Conservation (phyloP, 2,113 vertebrate genomes). For the Malurus melanocephalus region DNA sequence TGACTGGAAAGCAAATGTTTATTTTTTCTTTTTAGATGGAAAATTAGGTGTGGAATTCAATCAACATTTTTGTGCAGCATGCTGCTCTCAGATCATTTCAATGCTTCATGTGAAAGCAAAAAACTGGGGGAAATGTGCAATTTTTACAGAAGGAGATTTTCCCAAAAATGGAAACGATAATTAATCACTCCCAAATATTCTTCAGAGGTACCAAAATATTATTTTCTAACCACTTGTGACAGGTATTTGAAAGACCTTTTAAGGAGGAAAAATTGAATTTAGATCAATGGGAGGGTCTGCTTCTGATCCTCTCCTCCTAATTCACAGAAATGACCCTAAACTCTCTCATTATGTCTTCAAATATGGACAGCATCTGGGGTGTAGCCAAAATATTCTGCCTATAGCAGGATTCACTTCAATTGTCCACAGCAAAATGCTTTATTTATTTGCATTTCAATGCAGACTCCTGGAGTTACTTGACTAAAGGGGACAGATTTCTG, state of each 20-base stretch:
- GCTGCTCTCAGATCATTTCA: neutral
- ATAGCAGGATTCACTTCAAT: neutral
- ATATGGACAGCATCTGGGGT: neutral
- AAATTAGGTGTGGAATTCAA: neutral
- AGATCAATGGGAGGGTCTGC: neutral
- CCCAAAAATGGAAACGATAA: neutral
- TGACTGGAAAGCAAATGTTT: neutral
- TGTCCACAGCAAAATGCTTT: neutral
- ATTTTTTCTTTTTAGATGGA: neutral
- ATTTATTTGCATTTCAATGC: neutral
- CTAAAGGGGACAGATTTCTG: neutral
- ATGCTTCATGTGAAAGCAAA: neutral
- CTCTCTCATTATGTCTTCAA: neutral
- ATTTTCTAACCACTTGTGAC: neutral
- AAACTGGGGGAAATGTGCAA: rapidly evolving
- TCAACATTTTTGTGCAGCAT: neutral
- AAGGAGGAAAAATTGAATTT: neutral
- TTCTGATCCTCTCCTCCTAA: neutral
- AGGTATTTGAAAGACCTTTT: neutral
- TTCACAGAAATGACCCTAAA: neutral
- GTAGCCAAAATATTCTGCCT: neutral
- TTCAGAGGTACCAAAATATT: neutral
- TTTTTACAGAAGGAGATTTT: neutral
- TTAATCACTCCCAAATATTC: neutral
- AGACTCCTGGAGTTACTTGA: neutral